Evolutionary conservation across 2,888 invertebrate genomes (phyloP).

Genomic region (Salpingus planirostris): DNA sequence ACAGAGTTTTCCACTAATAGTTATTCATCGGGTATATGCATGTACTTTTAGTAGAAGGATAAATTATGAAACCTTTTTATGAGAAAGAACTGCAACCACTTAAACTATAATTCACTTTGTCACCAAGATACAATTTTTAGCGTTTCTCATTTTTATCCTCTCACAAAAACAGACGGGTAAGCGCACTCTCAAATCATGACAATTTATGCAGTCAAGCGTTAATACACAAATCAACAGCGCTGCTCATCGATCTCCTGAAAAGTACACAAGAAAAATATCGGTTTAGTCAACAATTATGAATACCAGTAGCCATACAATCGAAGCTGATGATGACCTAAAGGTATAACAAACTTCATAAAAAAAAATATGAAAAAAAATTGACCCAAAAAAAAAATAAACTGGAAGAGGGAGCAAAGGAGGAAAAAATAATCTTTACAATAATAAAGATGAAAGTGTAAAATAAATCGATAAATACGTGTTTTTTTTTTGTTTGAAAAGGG

Average conservation of each 20-base stretch:
- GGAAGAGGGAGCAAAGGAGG: background rate
- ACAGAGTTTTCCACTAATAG: conserved; percentile 18
- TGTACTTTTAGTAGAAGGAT: background rate
- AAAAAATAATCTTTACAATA: background rate
- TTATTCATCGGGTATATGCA: too few relatives aligned
- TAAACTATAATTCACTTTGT: conserved; percentile 21
- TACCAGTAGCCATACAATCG: conserved; percentile 1
- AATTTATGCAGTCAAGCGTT: conserved; percentile 9
- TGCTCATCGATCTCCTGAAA: conserved; percentile 36
- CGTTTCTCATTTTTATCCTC: conserved; percentile 3
- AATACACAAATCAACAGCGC: conserved; percentile 18
- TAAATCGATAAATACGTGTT: too few relatives aligned
- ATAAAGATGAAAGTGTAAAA: conserved; percentile 2
- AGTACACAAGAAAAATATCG: conserved; percentile 13
- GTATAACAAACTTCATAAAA: conserved; percentile 1
- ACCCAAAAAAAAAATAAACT: background rate
- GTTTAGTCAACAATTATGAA: conserved; percentile 1
- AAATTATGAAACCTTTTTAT: conserved; percentile 20
- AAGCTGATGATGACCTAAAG: background rate
- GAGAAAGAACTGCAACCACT: conserved; percentile 35
- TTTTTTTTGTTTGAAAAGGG: conserved; percentile 4
- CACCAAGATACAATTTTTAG: conserved; percentile 14
- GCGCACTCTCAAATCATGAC: too few relatives aligned
- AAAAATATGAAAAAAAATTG: conserved; percentile 3
- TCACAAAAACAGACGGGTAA: conserved; percentile 13